Base-by-base conservation (phyloP, 1,140 invertebrate species). In the Papilio machaon region DNA sequence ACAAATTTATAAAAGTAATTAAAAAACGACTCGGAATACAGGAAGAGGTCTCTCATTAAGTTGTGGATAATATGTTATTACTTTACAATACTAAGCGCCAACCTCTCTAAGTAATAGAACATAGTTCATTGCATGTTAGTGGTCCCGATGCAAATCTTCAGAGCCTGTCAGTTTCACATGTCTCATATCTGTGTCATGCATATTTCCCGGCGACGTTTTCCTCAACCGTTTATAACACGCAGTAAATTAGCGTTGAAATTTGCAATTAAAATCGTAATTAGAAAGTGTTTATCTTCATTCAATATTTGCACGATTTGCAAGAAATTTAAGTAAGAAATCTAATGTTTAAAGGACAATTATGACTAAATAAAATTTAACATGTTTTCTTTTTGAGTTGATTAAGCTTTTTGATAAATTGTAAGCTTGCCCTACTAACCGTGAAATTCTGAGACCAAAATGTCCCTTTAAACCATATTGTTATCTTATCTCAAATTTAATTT, bases 191-290 rank as follows among this genome's bases (percentile, higher is more conserved):
- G 64, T 70, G 64, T 70, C 64, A 70, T 70, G 64, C 64, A 67
- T 23, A 70, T 70, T 70, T 70, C 30, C 23, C 30, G 35, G 64
- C 64, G 64, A 70, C 23, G 64, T 70, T 70, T 70, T 38, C 64
- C 64, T 70, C 64, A 70, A 70, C 23, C 64, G 64, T 70, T 70
- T 35, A 70, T 70, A 64, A 64, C 23, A 35, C 19, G 60, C 64
- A 70, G 64, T 70, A 70, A 70, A 70, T 70, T 70, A 70, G 6
- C 64, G 64, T 70, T 70, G 64, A 70, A 70, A 70, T 70, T 35
- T 70, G 64, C 23, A 70, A 70, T 70, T 70, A 35, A 64, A 70
- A 15, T 70, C 30, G 2, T 70, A 70, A 70, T 70, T 38, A 70
- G 64, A 70, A 38, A 38, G 1, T 58, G 19, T 60, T 78, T 54